Base-by-base conservation (phyloP, 1,140 invertebrate genomes). In the Catajapyx aquilonaris region DNA sequence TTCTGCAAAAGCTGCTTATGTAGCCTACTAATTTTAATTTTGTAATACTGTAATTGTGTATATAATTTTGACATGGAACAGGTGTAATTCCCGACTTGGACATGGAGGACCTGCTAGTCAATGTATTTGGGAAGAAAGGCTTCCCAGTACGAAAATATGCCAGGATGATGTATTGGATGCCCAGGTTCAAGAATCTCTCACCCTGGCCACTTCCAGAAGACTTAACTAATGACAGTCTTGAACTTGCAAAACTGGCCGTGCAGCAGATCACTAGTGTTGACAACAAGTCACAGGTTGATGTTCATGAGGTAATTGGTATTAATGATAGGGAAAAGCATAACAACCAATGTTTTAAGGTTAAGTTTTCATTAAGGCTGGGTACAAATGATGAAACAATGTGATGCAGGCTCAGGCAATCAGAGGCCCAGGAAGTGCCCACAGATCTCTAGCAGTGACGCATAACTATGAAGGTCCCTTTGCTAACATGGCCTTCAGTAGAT, bases 111-210 rank as follows among this genome's bases (percentile, higher is more conserved):
- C 75, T 91, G 47, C 53, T 97, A 1, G 43, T 76, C 5, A 79
- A 78, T 49, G 71, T 75, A 28, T 98, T 96, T 64, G 90, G 91
- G 0, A 59, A 63, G 38, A 61, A 73, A 47, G 74, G 74, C 9
- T 68, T 73, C 51, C 80, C 83, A 0, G 53, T 86, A 10, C 60
- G 81, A 40, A 94, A 91, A 53, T 81, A 72, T 51, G 76, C 73
- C 63, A 65, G 87, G 32, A 90, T 96, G 79, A 73, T 86, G 64
- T 99, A 97, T 52, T 99, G 94, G 94, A 79, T 94, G 75, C 88
- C 91, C 3, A 97, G 97, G 56, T 87, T 97, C 49, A 83, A 75
- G 50, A 76, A 95, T 55, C 53, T 77, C 0, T 87, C 84, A 45
- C 93, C 93, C 2, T 97, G 81, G 73, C 70, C 73, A 1, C 52